phyloP scores from a whole-genome alignment of 2,888 invertebrate genomes.

The Nematopogon swammerdamellus region DNA sequence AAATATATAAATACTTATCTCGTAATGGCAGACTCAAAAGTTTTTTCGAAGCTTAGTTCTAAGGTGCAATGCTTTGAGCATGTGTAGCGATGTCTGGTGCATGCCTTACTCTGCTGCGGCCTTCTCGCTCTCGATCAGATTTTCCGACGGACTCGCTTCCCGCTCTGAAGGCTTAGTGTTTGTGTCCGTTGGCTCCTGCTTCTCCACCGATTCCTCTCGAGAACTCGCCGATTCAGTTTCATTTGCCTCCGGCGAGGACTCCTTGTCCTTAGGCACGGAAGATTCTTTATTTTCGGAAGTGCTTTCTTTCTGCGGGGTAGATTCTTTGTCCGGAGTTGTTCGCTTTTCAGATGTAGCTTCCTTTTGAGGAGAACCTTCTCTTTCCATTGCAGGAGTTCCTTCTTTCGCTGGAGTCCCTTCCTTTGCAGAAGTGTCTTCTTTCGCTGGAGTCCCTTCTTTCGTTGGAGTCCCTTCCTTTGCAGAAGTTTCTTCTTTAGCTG shows the following conservation, averaged over 20 bases:
- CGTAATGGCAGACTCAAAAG: background rate
- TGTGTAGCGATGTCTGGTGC: conserved; percentile 28
- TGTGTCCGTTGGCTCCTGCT: conserved; percentile 21
- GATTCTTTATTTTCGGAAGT: conserved; percentile 10
- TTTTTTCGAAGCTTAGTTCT: conserved; percentile 31
- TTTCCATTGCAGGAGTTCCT: conserved; percentile 16
- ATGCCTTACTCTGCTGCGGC: conserved; percentile 33
- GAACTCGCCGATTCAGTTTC: conserved; percentile 30
- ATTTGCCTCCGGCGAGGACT: conserved; percentile 18
- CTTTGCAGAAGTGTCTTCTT: conserved; percentile 12
- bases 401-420: conserved; percentile 10
- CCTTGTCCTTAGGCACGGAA: background rate
- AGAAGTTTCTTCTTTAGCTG: conserved; percentile 20
- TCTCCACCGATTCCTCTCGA: conserved; percentile 40
- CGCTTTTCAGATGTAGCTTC: conserved; percentile 15
- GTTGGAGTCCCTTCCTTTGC: conserved; percentile 15
- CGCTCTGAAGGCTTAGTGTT: too few species aligned
- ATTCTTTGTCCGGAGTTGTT: conserved; percentile 11
- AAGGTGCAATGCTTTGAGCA: conserved; percentile 41
- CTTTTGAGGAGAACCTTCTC: conserved; percentile 23
- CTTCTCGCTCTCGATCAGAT: conserved; percentile 43
- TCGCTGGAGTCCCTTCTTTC: conserved; percentile 4
- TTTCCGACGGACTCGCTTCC: conserved; percentile 33
- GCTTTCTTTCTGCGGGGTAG: conserved; percentile 23
- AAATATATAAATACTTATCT: conserved; percentile 6